phyloP scores from a whole-genome alignment of 2,113 vertebrate genomes.

The Acanthochromis polyacanthus region DNA sequence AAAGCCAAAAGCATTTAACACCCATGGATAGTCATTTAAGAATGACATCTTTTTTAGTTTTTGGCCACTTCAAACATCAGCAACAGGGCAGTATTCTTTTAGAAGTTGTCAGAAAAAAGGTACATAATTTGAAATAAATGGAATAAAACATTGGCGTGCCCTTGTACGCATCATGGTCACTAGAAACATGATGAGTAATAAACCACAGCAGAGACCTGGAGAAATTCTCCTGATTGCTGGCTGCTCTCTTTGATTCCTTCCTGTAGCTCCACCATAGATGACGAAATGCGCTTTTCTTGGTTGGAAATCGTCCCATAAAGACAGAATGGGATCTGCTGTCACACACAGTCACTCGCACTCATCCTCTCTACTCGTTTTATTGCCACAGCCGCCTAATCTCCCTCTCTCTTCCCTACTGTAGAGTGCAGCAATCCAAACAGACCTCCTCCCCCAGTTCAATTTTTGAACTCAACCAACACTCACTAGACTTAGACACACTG shows the following conservation, averaged over 20 bases:
- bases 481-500: conserved; percentile 47
- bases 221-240: conserved; percentile 10
- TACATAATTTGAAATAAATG: no score
- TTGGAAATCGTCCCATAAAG: conserved; percentile 51
- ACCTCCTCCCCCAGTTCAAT: conserved; percentile 16
- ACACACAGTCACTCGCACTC: conserved; percentile 29
- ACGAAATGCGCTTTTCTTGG: conserved; percentile 36
- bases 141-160: no score
- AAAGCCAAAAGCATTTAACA: no score
- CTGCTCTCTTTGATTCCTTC: conserved; percentile 30
- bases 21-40: no score
- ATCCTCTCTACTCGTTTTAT: conserved; percentile 17
- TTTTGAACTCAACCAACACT: conserved; percentile 8
- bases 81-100: no score
- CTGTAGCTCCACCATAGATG: conserved; percentile 25
- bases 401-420: conserved; percentile 20
- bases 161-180: no score
- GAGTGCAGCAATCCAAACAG: conserved; percentile 35
- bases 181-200: no score
- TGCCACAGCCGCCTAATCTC: conserved; percentile 35
- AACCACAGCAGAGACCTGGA: no score
- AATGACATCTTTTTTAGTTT: no score
- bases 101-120: no score
- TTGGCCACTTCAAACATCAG: no score
- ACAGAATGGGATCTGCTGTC: conserved; percentile 39